Conservation (phyloP, 2,113 vertebrate genomes). For the Nycticebus coucang region DNA sequence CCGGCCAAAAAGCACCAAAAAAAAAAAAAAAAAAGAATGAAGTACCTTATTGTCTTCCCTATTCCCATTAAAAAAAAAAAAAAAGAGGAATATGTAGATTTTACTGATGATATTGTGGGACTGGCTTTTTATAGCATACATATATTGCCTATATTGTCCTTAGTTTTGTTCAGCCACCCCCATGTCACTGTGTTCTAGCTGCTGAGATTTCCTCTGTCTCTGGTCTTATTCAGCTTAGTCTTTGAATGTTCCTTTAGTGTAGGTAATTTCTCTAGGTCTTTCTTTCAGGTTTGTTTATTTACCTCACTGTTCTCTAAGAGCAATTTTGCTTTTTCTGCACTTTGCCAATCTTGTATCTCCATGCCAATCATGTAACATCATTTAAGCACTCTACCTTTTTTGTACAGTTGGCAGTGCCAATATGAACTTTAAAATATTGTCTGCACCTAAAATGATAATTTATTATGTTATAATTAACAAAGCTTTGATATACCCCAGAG, state of each 20-base stretch:
- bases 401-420: neutral
- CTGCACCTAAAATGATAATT: neutral
- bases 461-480: constrained; percentile 2
- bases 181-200: neutral
- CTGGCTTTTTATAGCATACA: neutral
- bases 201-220: neutral
- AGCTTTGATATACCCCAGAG: neutral
- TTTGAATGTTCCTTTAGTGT: neutral
- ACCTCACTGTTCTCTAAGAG: neutral
- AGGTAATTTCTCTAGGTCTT: neutral
- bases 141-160: neutral
- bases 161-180: neutral
- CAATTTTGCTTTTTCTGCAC: neutral
- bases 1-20: no score
- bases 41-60: neutral
- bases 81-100: neutral
- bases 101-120: neutral
- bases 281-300: neutral
- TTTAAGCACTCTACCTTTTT: constrained; percentile 13
- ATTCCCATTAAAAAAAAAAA: neutral
- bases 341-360: neutral
- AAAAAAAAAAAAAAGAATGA: neutral
- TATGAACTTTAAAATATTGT: constrained; percentile 12
- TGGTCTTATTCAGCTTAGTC: neutral
- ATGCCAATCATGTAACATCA: neutral